A percentile compares a stretch with the other conserved stretches of the same genome.
phyloP scores from a whole-genome alignment of 2,113 vertebrate genomes.

The Channa maculata region DNA sequence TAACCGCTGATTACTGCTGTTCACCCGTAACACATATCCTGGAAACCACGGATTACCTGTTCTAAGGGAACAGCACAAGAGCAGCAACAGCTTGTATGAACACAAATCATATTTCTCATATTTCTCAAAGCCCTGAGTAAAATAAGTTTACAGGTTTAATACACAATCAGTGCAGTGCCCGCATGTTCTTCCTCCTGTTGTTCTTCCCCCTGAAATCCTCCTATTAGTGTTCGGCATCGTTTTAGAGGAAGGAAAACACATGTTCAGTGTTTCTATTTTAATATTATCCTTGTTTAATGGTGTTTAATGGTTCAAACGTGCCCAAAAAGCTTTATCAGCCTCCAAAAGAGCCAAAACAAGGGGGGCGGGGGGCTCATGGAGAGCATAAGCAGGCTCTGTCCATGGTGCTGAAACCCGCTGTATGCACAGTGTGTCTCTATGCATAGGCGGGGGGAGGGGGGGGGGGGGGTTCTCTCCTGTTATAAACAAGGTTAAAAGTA shows the following conservation, averaged over 20 bases:
- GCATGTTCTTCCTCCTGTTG: no score
- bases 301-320: no score
- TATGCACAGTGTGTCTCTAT: not conserved
- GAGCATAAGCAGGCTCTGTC: conserved; percentile 9
- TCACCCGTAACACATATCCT: not conserved
- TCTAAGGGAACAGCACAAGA: no score
- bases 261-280: no score
- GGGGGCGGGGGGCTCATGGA: not conserved
- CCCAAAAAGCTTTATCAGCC: not conserved
- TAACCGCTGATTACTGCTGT: conserved; percentile 41
- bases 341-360: not conserved
- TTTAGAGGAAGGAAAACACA: no score
- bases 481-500: not conserved
- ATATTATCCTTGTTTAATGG: no score
- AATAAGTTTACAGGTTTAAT: no score
- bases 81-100: no score
- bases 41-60: not conserved
- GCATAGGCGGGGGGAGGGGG: not conserved
- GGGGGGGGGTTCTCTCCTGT: not conserved
- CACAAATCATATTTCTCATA: not conserved
- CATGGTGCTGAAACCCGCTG: conserved; percentile 48
- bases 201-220: no score
- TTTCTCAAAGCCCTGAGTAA: no score
- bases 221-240: no score
- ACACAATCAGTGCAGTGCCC: no score